Evolutionary conservation across 2,113 vertebrate species (phyloP).

Genomic region (Burhinus bistriatus): DNA sequence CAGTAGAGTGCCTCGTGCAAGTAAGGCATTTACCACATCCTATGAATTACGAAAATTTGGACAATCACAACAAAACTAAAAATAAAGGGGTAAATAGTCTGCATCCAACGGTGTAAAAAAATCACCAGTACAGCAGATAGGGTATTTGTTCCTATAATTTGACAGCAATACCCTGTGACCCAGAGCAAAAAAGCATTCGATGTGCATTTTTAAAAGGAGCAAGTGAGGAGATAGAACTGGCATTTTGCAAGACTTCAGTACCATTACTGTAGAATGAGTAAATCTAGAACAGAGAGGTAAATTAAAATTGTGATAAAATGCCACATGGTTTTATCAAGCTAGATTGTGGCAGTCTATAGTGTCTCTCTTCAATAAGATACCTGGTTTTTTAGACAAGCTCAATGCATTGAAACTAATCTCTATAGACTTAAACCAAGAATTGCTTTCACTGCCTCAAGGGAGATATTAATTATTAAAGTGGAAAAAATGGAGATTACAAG

Average conservation of each 20-base stretch:
- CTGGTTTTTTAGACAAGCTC: background rate
- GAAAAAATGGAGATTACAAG: background rate
- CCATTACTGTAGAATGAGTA: background rate
- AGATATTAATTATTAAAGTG: conserved; percentile 15
- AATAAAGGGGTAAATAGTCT: background rate
- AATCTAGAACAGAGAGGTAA: background rate
- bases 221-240: background rate
- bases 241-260: background rate
- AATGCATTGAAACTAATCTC: background rate
- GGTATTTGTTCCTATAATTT: background rate
- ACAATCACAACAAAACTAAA: background rate
- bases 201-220: background rate
- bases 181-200: background rate
- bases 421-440: background rate
- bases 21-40: background rate
- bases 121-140: background rate
- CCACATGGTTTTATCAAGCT: background rate
- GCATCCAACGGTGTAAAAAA: background rate
- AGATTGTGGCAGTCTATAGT: background rate
- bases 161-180: background rate
- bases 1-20: background rate
- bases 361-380: background rate
- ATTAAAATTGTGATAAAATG: background rate
- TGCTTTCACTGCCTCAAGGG: background rate
- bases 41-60: background rate